Percentiles rank a stretch among this genome's conserved stretches.
Conservation (phyloP, 2,113 vertebrate species). For the Nanorana parkeri region DNA sequence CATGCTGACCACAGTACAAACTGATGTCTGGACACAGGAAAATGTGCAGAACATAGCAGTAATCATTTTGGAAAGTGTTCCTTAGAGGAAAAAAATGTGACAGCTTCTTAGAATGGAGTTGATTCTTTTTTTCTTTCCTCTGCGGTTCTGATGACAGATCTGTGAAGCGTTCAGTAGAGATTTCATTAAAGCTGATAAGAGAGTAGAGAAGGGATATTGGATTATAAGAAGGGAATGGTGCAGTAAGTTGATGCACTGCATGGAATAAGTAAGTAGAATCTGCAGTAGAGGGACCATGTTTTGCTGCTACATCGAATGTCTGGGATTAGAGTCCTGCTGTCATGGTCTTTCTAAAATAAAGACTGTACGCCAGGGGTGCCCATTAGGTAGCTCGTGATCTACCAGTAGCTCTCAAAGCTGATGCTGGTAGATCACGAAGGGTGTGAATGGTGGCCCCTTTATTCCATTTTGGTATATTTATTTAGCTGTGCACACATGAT, state of each 20-base stretch:
- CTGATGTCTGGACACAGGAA: neutral
- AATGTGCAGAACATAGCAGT: neutral
- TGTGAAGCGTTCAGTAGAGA: neutral
- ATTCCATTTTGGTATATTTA: no score
- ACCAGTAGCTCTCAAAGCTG: no score
- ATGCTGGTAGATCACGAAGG: no score
- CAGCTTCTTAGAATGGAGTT: neutral
- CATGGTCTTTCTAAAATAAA: neutral
- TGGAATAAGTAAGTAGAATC: neutral
- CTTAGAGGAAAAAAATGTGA: neutral
- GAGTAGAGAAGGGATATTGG: conserved; percentile 4
- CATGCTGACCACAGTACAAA: neutral
- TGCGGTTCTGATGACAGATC: neutral
- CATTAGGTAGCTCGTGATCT: no score
- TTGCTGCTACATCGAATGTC: no score
- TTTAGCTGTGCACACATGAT: no score
- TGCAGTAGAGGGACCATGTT: neutral
- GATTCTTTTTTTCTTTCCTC: neutral
- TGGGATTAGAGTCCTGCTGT: no score
- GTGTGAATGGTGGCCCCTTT: no score
- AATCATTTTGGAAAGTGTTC: neutral
- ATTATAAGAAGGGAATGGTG: neutral
- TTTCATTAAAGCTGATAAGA: neutral
- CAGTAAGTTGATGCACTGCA: neutral
- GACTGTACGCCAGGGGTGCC: neutral